Percentiles rank a stretch among this genome's conserved stretches.
Evolutionary conservation across 1,140 invertebrate genomes (phyloP).

Genomic region (Trypoxylus dichotomus): DNA sequence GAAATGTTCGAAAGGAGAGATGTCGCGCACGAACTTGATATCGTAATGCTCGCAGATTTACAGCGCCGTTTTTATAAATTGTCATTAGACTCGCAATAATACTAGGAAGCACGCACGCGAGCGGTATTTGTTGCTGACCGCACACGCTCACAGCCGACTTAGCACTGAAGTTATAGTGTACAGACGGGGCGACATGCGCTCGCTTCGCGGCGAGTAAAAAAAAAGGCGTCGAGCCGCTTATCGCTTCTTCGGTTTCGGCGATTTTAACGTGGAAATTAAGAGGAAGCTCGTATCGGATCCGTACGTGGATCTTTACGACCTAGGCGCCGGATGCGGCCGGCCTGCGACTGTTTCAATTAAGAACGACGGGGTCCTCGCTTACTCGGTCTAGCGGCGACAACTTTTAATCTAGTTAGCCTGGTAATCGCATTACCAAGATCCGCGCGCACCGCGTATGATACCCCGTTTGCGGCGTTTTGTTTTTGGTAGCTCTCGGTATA

Average conservation of each 20-base stretch:
- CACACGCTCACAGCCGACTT: conserved; percentile 2
- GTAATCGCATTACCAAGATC: neutral
- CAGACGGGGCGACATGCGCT: neutral
- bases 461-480: too few species aligned
- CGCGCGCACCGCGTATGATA: neutral
- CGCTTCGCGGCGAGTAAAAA: neutral
- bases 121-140: neutral
- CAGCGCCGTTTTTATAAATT: neutral
- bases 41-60: neutral
- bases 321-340: neutral
- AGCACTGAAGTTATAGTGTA: neutral
- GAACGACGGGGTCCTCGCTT: neutral
- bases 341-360: neutral
- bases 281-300: neutral
- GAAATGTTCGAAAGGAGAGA: neutral
- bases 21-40: neutral
- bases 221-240: neutral
- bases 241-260: neutral
- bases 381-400: neutral
- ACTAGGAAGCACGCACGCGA: neutral
- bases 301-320: neutral
- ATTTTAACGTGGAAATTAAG: neutral
- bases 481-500: too few species aligned
- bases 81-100: neutral
- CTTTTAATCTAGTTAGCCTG: neutral